These are phyloP conservation scores for Eupithecia vulgata DNA, from an alignment of 2,888 invertebrate genomes.

Conservation along the genomic window DNA sequence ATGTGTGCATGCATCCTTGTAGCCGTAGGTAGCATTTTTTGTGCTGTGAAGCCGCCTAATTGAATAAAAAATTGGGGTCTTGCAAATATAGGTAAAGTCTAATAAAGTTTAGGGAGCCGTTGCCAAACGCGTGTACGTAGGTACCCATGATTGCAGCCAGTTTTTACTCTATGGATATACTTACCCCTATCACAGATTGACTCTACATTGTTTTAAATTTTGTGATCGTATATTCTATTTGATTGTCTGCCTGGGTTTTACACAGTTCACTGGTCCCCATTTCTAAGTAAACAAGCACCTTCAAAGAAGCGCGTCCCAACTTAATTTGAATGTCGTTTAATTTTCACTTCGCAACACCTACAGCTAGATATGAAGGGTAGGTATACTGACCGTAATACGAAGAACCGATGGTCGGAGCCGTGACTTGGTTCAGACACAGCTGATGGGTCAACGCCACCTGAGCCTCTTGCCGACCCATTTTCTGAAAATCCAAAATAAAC, in stretches of 20 bases:
- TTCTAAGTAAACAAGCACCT: slow-evolving; percentile 25
- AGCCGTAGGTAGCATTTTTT: slow-evolving; percentile 50
- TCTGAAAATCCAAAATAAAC: slow-evolving; percentile 61
- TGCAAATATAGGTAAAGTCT: background rate
- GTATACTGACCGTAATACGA: slow-evolving; percentile 78
- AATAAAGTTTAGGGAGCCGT: background rate
- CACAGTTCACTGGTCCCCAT: background rate
- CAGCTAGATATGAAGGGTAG: background rate
- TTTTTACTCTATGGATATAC: no score
- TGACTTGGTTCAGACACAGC: slow-evolving; percentile 70
- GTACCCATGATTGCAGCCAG: no score
- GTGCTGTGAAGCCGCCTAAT: slow-evolving; percentile 45
- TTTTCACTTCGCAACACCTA: slow-evolving; percentile 60
- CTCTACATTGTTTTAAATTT: background rate
- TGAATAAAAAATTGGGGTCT: slow-evolving; percentile 49
- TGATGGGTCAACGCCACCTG: slow-evolving; percentile 65
- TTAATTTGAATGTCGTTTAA: slow-evolving; percentile 52
- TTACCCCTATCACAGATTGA: background rate
- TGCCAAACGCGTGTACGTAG: no score
- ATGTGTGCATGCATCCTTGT: slow-evolving; percentile 50
- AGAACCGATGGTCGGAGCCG: slow-evolving; percentile 67
- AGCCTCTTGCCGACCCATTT: slow-evolving; percentile 77
- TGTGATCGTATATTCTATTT: background rate
- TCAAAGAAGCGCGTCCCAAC: slow-evolving; percentile 40
- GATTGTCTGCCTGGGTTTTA: background rate